Evolutionary conservation across 1,140 invertebrate genomes (phyloP), one percentile per base, ranked within the genome.

Genomic region (Laupala kohalensis): DNA sequence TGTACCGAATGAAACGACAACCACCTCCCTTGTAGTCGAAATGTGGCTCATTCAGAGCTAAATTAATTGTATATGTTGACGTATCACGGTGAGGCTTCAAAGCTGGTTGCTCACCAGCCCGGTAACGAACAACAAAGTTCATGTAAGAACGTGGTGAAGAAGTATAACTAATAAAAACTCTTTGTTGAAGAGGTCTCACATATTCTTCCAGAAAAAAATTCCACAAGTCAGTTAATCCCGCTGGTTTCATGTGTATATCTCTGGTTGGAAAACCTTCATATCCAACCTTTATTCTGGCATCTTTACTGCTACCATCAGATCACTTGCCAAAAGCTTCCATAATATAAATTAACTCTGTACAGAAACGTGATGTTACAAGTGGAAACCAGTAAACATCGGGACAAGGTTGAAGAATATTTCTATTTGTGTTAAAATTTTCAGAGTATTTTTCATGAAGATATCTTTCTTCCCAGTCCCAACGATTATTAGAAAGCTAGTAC

Each of bases 371-470:
- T 0, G 87, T 90, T n/a, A 92, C 87, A 70, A 99, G 86, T n/a
- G 97, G 96, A 80, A 98, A 98, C 94, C 97, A 98, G 80, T 91
- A 99, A 0, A 99, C 97, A 84, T 99, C 97, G 0, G 96, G 92
- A 79, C 97, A 99, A 0, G 97, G 96, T 90, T 98, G 80, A 70
- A 84, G 83, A 77, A 78, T 75, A 73, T 77, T 74, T 65, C 80
- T 81, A 6, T 88, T 85, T 0, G 87, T 84, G 30, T 91, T 84
- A 28, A 98, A 87, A 78, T 85, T 89, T 30, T 86, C 79, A 0
- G 85, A 81, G 80, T 97, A 99, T 73, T 97, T 89, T 69, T 81
- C 79, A 79, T 91, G 87, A 27, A 90, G 86, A 76, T 98, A 99
- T 15, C 94, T 86, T 24, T 86, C 79, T 76, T 97, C 90, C 97